Base-by-base conservation (phyloP, 1,140 invertebrate species). In the Lasioglossum albipes region DNA sequence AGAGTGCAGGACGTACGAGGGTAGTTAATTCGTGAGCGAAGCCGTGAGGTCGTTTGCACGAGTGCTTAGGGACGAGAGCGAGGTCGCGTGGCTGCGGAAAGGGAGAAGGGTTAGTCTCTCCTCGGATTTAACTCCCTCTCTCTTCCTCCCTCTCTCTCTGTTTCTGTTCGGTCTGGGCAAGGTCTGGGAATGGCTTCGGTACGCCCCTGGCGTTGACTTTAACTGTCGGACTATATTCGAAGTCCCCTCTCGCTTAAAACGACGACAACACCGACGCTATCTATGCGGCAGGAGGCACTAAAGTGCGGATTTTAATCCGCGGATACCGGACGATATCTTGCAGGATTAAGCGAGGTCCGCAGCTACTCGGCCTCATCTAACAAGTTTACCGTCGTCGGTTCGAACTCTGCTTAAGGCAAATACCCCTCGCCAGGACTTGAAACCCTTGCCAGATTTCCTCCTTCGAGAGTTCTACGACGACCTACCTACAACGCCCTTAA, bases 251-350 rank as follows among this genome's bases (percentile, higher is more conserved):
- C 73, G 68, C 74, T 75, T 68, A 67, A 76, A 79, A 79, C 74
- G 76, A 75, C 84, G 85, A 83, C 75, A 81, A 79, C 74, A 59
- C 31, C 57, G 61, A 45, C 52, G 69, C 59, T 86, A 83, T 85
- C 80, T 76, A 42, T 52, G 27, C 52, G 61, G 67, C 49, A 12
- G 49, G 84, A 42, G 78, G 45, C 42, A 80, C 83, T 82, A 83
- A 84, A 87, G 79, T 84, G 77, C 52, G 83, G 80, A 87, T 87
- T 87, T 87, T 87, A 87, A 87, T 87, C 86, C 86, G 83, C 70
- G 80, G 85, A 83, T 87, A 87, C 83, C 85, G 79, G 76, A 80
- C 86, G 86, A 87, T 87, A 87, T 87, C 85, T 87, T 77, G 64
- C 74, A 54, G 86, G 86, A 88, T 88, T 87, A 88, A 81, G 83